Evolutionary conservation across 2,888 invertebrate genomes (phyloP).

Genomic region (Harpalus rubripes): DNA sequence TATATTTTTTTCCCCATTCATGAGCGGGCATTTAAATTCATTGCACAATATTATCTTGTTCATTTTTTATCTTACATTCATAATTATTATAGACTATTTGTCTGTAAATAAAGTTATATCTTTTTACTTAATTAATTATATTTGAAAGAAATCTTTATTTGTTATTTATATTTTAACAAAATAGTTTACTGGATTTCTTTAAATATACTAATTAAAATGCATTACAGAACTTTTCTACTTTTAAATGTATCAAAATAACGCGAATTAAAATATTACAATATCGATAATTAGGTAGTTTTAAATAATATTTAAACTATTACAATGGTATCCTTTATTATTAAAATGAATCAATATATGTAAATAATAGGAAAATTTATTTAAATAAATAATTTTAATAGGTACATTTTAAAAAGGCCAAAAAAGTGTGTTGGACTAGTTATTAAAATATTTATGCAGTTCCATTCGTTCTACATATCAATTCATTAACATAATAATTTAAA

Average conservation of each 20-base stretch:
- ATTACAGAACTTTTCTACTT: too few species aligned
- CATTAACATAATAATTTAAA: slow-evolving; percentile 45
- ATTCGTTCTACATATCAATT: slow-evolving; percentile 10
- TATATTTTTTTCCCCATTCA: slow-evolving; percentile 38
- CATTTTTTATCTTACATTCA: not conserved
- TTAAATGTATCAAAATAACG: too few species aligned
- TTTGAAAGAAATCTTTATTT: too few species aligned
- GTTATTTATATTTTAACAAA: too few species aligned
- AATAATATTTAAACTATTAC: too few species aligned
- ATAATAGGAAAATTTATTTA: not conserved
- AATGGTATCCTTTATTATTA: not conserved
- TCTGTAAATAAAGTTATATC: too few species aligned
- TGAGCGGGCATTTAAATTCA: slow-evolving; percentile 41
- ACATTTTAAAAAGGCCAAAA: not conserved
- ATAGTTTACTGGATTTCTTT: too few species aligned
- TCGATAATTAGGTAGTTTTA: too few species aligned
- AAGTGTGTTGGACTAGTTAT: slow-evolving; percentile 16
- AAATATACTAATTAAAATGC: too few species aligned
- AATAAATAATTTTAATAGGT: not conserved
- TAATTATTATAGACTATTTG: too few species aligned
- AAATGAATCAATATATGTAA: not conserved
- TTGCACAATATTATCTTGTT: not conserved
- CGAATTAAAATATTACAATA: too few species aligned
- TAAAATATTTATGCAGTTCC: slow-evolving; percentile 36
- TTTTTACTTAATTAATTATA: too few species aligned